A percentile compares a stretch with the other conserved stretches of the same genome.
phyloP scores from a whole-genome alignment of 2,797 vertebrate species.

The Kryptolebias ocellatus region DNA sequence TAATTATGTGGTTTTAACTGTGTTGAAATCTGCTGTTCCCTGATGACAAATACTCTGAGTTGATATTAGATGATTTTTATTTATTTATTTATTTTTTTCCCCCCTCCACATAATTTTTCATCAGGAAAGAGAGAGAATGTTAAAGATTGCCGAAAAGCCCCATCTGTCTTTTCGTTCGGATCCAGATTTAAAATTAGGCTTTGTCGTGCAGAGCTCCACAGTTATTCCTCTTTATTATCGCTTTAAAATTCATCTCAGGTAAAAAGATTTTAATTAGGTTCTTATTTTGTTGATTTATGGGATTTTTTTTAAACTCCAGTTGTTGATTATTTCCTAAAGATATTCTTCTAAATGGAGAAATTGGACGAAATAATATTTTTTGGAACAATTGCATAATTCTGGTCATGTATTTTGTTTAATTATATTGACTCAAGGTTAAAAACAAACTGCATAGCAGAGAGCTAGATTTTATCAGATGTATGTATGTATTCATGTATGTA shows the following conservation, averaged over 20 bases:
- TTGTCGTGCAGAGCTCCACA: slow-evolving; percentile 37
- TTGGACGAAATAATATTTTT: slow-evolving; percentile 35
- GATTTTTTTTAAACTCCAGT: slow-evolving; percentile 22
- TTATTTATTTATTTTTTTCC: slow-evolving; percentile 19
- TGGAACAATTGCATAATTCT: slow-evolving; percentile 28
- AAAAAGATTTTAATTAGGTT: slow-evolving; percentile 35
- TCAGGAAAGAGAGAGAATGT: slow-evolving; percentile 56
- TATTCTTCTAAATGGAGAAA: slow-evolving; percentile 11
- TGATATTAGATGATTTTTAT: slow-evolving; percentile 47
- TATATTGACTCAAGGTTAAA: slow-evolving; percentile 66
- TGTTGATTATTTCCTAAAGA: not conserved
- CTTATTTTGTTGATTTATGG: slow-evolving; percentile 51
- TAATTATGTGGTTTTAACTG: slow-evolving; percentile 53
- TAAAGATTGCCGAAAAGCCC: slow-evolving; percentile 62
- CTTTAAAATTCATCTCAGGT: slow-evolving; percentile 37
- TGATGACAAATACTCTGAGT: slow-evolving; percentile 33
- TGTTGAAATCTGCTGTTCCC: slow-evolving; percentile 46
- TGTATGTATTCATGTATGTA: slow-evolving; percentile 54
- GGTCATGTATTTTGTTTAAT: slow-evolving; percentile 32
- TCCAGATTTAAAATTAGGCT: slow-evolving; percentile 65
- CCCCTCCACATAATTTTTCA: slow-evolving; percentile 40
- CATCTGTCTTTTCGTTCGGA: slow-evolving; percentile 70
- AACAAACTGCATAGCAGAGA: slow-evolving; percentile 55
- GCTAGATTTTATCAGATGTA: slow-evolving; percentile 53
- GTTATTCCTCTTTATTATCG: slow-evolving; percentile 43